A percentile compares a stretch with the other conserved stretches of the same genome.
These are phyloP conservation scores for Ictalurus punctatus DNA, from an alignment of 2,113 vertebrate genomes.

Conservation along the genomic window DNA sequence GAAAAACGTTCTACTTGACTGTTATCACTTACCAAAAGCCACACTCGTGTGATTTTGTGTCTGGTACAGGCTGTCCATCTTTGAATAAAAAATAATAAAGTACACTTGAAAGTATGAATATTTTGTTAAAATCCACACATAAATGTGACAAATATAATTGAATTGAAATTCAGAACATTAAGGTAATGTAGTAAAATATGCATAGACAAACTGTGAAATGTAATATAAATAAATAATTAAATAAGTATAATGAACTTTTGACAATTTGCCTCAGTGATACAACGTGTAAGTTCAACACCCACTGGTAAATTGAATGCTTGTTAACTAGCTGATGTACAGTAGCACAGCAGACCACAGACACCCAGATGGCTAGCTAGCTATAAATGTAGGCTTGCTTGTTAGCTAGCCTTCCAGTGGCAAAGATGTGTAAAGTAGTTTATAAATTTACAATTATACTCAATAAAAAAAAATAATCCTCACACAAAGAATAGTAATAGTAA, in stretches of 20 bases:
- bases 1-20: neutral
- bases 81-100: neutral
- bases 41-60: neutral
- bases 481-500: neutral
- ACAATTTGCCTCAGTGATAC: neutral
- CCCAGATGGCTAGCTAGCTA: neutral
- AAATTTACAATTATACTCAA: neutral
- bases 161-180: neutral
- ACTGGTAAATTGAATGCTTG: neutral
- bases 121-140: neutral
- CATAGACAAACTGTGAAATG: neutral
- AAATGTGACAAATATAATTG: too few species aligned
- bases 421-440: neutral
- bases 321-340: neutral
- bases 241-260: neutral
- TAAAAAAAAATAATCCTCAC: neutral
- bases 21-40: constrained; percentile 1
- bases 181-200: neutral
- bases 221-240: neutral
- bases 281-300: neutral
- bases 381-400: neutral
- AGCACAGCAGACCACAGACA: neutral
- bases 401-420: too few species aligned
- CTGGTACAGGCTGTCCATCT: neutral
- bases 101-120: neutral